Percentiles rank a stretch among this genome's conserved stretches.
Evolutionary conservation across 2,113 vertebrate species (phyloP).

Genomic region (Illadopsis cleaveri): DNA sequence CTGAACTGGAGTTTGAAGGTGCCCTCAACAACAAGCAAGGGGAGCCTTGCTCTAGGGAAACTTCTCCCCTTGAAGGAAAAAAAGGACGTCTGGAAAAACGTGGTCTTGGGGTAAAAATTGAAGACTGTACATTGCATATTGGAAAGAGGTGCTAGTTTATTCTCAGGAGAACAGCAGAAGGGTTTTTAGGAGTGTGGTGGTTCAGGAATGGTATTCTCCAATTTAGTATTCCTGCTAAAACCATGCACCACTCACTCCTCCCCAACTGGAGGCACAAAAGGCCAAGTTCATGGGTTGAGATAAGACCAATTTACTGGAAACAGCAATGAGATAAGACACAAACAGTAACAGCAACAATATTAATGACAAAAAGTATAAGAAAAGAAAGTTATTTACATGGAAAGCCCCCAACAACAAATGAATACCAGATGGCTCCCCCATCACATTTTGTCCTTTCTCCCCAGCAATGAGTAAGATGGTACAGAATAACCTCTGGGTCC

Average conservation of each 20-base stretch:
- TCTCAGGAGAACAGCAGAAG: neutral
- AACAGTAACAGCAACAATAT: neutral
- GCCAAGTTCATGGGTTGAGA: neutral
- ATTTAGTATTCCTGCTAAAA: neutral
- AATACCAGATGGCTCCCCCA: neutral
- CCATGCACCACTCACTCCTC: neutral
- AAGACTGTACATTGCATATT: neutral
- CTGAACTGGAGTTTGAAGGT: neutral
- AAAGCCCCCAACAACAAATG: neutral
- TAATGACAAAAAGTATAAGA: neutral
- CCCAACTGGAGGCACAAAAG: neutral
- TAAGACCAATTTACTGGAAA: neutral
- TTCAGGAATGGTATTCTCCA: neutral
- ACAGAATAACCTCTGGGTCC: neutral
- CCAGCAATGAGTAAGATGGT: neutral
- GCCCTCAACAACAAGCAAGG: neutral
- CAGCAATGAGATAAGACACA: neutral
- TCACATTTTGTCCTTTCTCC: neutral
- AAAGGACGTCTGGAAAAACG: neutral
- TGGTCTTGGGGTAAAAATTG: neutral
- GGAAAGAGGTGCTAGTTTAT: neutral
- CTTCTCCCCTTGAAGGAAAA: neutral
- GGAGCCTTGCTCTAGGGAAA: neutral
- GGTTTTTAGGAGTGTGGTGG: neutral
- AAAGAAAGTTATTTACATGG: neutral